Conservation (phyloP, 2,888 invertebrate genomes). For the Bedellia somnulentella region DNA sequence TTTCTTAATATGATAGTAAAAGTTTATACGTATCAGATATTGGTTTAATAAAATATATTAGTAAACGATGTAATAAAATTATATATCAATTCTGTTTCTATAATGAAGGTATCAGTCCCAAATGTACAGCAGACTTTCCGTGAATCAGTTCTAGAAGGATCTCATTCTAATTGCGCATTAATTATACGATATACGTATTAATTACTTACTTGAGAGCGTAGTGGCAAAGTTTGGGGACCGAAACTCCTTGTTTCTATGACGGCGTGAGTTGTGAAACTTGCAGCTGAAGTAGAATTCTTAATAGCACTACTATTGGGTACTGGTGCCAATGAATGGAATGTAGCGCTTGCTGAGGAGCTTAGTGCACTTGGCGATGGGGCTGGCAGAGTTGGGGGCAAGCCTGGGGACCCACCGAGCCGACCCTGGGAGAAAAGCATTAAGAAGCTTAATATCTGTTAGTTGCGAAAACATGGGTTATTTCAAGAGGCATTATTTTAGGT, state of each 20-base stretch:
- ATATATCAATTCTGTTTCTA: too few relatives aligned
- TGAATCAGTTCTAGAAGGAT: too few relatives aligned
- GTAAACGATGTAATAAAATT: too few relatives aligned
- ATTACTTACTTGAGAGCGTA: slow-evolving; percentile 44
- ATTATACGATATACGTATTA: too few relatives aligned
- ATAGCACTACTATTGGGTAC: slow-evolving; percentile 35
- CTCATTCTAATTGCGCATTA: too few relatives aligned
- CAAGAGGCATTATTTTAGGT: slow-evolving; percentile 25
- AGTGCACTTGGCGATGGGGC: slow-evolving; percentile 70
- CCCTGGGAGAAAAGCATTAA: slow-evolving; percentile 21
- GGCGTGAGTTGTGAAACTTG: slow-evolving; percentile 57
- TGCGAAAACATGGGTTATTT: too few relatives aligned
- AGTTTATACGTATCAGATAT: too few relatives aligned
- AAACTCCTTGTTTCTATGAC: slow-evolving; percentile 50
- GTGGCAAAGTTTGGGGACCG: slow-evolving; percentile 49
- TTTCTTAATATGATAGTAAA: too few relatives aligned
- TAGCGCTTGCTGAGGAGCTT: slow-evolving; percentile 67
- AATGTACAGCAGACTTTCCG: too few relatives aligned
- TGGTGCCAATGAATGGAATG: slow-evolving; percentile 48
- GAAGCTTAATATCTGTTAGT: slow-evolving; percentile 3
- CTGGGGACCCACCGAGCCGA: slow-evolving; percentile 56
- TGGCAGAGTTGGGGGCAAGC: slow-evolving; percentile 72
- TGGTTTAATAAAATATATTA: too few relatives aligned
- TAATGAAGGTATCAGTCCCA: too few relatives aligned
- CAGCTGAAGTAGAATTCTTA: slow-evolving; percentile 62